These are phyloP conservation scores for Zygogramma bicolorata DNA, from an alignment of 2,888 invertebrate genomes.

Conservation along the genomic window DNA sequence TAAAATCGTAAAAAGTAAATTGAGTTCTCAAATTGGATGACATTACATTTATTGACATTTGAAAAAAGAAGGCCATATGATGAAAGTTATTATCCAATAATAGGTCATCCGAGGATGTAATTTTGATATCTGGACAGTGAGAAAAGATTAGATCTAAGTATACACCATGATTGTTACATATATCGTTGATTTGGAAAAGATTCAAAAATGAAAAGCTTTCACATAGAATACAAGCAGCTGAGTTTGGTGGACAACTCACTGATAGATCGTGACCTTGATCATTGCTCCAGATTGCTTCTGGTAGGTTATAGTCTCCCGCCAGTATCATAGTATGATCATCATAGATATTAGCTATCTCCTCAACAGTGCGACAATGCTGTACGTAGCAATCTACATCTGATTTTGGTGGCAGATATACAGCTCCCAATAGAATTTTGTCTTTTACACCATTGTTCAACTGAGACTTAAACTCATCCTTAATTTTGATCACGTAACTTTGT, in stretches of 20 bases:
- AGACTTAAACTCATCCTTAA: too few species aligned
- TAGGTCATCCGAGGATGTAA: too few species aligned
- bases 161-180: not conserved
- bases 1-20: too few species aligned
- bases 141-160: not conserved
- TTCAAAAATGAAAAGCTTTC: not conserved
- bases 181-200: not conserved
- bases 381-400: not conserved
- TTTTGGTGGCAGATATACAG: constrained; percentile 9
- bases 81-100: not conserved
- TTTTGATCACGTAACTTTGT: too few species aligned
- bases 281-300: not conserved
- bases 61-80: not conserved
- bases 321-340: not conserved
- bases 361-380: not conserved
- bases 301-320: not conserved
- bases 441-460: too few species aligned
- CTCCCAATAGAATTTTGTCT: constrained; percentile 4
- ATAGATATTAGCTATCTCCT: not conserved
- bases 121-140: not conserved
- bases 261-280: not conserved
- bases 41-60: too few species aligned
- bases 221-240: not conserved
- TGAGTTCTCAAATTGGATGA: too few species aligned
- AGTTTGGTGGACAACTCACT: not conserved